Conservation (phyloP, 2,797 vertebrate species). For the Otolemur crassicaudatus region DNA sequence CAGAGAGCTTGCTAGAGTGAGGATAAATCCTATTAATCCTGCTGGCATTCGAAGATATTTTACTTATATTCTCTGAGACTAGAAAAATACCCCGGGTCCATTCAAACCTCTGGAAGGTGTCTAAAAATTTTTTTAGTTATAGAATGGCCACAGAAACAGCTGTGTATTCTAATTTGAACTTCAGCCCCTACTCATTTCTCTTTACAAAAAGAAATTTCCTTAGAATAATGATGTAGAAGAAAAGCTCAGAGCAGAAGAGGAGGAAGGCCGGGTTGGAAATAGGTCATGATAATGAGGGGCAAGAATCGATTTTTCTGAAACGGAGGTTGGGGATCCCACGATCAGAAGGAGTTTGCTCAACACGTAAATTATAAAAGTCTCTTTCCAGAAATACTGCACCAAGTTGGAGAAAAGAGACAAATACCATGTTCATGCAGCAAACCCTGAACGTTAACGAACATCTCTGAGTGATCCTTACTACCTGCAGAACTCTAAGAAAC, state of each 20-base stretch:
- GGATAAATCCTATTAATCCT: neutral
- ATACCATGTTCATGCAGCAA: neutral
- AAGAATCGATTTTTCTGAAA: neutral
- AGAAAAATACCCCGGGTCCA: neutral
- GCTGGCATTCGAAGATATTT: neutral
- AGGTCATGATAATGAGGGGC: neutral
- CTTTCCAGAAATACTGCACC: neutral
- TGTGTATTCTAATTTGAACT: neutral
- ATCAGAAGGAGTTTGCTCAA: slow-evolving; percentile 3
- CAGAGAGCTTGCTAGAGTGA: neutral
- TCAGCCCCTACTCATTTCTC: neutral
- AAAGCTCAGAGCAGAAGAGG: neutral
- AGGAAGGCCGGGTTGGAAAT: neutral
- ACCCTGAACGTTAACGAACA: slow-evolving; percentile 28
- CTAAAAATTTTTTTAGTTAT: neutral
- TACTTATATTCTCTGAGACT: neutral
- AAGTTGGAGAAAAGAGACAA: neutral
- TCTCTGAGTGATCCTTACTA: neutral
- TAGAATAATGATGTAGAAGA: neutral
- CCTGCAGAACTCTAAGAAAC: slow-evolving; percentile 8
- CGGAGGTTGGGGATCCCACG: neutral
- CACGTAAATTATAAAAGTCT: neutral
- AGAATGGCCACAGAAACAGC: neutral
- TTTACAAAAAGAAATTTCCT: slow-evolving; percentile 11
- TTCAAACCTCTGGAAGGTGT: neutral